Evolutionary conservation across 2,113 vertebrate species (phyloP), one percentile per base, ranked within the genome.

Genomic region (Xerus inauris): DNA sequence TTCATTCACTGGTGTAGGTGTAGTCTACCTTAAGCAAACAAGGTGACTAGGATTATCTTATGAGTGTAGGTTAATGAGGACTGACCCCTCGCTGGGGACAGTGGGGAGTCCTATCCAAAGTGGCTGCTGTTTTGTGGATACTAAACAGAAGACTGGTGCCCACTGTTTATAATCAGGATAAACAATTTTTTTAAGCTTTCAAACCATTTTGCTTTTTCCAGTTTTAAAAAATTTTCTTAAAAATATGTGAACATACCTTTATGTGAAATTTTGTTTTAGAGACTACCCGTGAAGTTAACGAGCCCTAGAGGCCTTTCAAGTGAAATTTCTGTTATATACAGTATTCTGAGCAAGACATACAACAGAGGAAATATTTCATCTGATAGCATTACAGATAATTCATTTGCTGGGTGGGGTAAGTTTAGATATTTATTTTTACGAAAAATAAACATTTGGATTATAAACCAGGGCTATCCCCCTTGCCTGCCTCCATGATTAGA

Each of bases 221-320:
- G 3, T 45, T 67, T 93, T 38, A 62, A 95, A 73, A 19, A 54
- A 6, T 19, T 77, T 88, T 92, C 42, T 92, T 38, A 69, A 87
- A 90, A 26, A 90, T 85, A n/a, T 69, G 13, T 94, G 40, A 92
- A 47, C 6, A 45, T 79, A 79, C 14, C 1, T 91, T 90, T 79
- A 47, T 65, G 45, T 95, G 64, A 92, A 95, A 87, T 92, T 82
- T 82, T 62, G 65, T 89, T 98, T 98, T 93, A 77, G 85, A 95
- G 93, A 54, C 20, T 80, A 80, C 94, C 97, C 94, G 94, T 97
- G 94, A 98, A 97, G 77, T 98, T 90, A 93, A 98, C 88, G 89
- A 62, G 97, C 92, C 94, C 65, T 54, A 71, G 42, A 97, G 84
- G 65, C 35, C 69, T 95, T 98, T 97, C 96, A 98, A 98, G 93